These are phyloP conservation scores for Drosophila recens DNA, from an alignment of 2,888 invertebrate genomes.

Conservation along the genomic window DNA sequence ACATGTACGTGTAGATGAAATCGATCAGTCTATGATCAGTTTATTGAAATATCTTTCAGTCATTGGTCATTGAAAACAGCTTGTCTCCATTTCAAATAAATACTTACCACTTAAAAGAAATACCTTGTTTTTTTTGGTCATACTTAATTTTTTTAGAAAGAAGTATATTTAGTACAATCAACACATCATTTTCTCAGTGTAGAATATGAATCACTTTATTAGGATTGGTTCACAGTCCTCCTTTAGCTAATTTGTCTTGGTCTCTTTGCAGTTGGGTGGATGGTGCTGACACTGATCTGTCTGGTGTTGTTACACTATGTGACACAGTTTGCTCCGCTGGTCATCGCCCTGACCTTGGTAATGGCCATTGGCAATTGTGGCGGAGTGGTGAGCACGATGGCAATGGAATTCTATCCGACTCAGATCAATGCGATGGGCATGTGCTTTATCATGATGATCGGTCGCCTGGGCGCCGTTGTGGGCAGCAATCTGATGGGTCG, in stretches of 20 bases:
- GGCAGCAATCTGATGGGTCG: conserved; percentile 82
- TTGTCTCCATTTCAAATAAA: too few species aligned
- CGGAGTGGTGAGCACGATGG: conserved; percentile 87
- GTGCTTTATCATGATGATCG: conserved; percentile 84
- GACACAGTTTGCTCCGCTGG: conserved; percentile 87
- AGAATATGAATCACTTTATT: too few species aligned
- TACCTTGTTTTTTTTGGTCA: too few species aligned
- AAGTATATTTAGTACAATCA: too few species aligned
- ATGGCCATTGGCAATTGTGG: conserved; percentile 87
- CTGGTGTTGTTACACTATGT: conserved; percentile 88
- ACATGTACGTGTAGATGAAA: too few species aligned
- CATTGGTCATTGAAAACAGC: too few species aligned
- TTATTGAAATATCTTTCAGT: too few species aligned
- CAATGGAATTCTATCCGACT: conserved; percentile 88
- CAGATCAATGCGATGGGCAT: conserved; percentile 85
- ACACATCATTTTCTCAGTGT: too few species aligned
- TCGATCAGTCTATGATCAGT: too few species aligned
- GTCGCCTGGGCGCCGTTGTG: conserved; percentile 82
- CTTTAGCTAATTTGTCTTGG: neutral
- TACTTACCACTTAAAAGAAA: too few species aligned
- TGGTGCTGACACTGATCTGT: conserved; percentile 87
- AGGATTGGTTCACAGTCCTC: neutral
- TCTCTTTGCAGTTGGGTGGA: conserved; percentile 72
- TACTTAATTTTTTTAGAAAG: too few species aligned
- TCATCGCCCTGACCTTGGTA: conserved; percentile 87